Base-by-base conservation (phyloP, 1,140 invertebrate genomes). In the Diprion similis region DNA sequence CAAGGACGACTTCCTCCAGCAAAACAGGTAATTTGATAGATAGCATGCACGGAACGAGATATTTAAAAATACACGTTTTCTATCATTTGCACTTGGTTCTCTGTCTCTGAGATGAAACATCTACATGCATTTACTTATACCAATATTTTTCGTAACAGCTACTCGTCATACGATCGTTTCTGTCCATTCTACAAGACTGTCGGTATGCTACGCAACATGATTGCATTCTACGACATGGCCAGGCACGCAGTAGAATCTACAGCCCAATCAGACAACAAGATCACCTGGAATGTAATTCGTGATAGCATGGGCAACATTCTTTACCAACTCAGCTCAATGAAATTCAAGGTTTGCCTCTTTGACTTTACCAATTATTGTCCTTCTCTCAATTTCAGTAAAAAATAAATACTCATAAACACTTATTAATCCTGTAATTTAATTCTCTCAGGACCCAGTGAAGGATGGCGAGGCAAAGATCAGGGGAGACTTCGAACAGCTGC, bases 141-240 rank as follows among this genome's bases (percentile, higher is more conserved):
- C 70, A 68, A 45, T 70, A 75, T 79, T 71, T 67, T 77, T 79
- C 87, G 83, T 84, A 87, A n/a, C 89, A 95, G 92, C 86, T 99
- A 99, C 88, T 96, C 97, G 45, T 90, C 96, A 10, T 99, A 99
- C 89, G 98, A 99, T 91, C 92, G 98, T 77, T 99, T 98, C 91
- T 99, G 99, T 89, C 99, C 99, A 82, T 99, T 99, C 91, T 99
- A 99, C 91, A 99, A 99, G 91, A 99, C 98, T 45, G 96, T 98
- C 15, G 98, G 97, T 77, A 99, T 99, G 98, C 87, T 99, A 83
- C 94, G 92, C 84, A 99, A 99, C 90, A 99, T 99, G 90, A 99
- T 99, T 84, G 91, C 95, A 46, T 99, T 99, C 89, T 99, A 99
- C 85, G 98, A 99, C 86, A 94, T 99, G 94, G 94, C 98, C 11